Percentiles rank a stretch among this genome's conserved stretches.
phyloP scores from a whole-genome alignment of 1,140 invertebrate genomes.

The Batillaria attramentaria region DNA sequence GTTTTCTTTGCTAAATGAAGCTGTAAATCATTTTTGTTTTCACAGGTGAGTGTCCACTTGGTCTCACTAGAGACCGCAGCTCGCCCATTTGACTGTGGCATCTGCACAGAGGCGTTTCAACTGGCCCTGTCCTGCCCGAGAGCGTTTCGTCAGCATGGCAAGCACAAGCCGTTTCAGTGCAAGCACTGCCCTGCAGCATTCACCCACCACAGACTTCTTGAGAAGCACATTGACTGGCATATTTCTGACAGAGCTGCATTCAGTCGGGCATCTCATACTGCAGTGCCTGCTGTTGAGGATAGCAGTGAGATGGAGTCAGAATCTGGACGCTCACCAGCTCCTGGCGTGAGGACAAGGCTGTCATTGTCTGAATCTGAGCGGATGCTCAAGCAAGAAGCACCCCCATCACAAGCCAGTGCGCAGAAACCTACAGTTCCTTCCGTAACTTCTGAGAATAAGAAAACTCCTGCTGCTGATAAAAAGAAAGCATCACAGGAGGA shows the following conservation, averaged over 20 bases:
- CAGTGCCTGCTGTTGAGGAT: not conserved
- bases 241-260: not conserved
- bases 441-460: not conserved
- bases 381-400: not conserved
- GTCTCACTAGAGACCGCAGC: slow-evolving; percentile 26
- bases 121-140: slow-evolving; percentile 14
- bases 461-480: not conserved
- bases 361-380: not conserved
- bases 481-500: no score
- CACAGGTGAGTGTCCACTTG: slow-evolving; percentile 8
- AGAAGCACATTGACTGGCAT: not conserved
- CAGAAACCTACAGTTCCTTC: not conserved
- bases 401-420: not conserved
- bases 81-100: slow-evolving; percentile 14
- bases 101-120: slow-evolving; percentile 14
- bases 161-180: slow-evolving; percentile 16
- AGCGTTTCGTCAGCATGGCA: not conserved
- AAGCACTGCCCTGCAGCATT: not conserved
- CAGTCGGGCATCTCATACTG: not conserved
- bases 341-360: not conserved
- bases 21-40: not conserved
- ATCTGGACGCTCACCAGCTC: not conserved
- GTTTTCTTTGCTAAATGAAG: not conserved
- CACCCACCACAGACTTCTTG: not conserved
- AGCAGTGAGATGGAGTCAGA: not conserved